Conservation (phyloP, 2,113 vertebrate genomes). For the Psammodynastes pulverulentus region DNA sequence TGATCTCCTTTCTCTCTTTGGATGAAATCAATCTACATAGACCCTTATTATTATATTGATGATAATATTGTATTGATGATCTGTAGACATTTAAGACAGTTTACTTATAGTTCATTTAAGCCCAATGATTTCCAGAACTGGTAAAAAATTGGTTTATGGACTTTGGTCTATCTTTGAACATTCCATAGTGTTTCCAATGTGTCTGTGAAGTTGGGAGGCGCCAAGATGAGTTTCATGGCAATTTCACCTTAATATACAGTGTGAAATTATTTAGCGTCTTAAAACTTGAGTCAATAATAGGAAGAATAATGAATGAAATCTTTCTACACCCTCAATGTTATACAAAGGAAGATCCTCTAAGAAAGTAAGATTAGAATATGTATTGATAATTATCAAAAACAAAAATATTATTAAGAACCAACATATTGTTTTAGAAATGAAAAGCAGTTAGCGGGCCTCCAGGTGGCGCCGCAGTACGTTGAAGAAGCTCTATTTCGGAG, state of each 20-base stretch:
- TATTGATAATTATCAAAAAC: not conserved
- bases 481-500: too few relatives aligned
- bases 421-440: not conserved
- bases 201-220: too few relatives aligned
- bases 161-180: not conserved
- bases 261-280: not conserved
- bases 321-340: not conserved
- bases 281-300: not conserved
- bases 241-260: too few relatives aligned
- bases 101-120: not conserved
- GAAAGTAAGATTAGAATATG: not conserved
- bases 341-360: not conserved
- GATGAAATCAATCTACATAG: not conserved
- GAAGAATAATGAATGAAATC: not conserved
- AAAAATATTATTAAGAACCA: not conserved
- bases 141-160: not conserved
- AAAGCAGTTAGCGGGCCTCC: too few relatives aligned
- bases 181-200: too few relatives aligned
- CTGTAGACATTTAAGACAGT: not conserved
- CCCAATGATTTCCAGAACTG: not conserved
- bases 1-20: not conserved
- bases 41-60: too few relatives aligned
- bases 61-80: too few relatives aligned
- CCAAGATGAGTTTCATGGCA: too few relatives aligned
- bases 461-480: too few relatives aligned